A percentile compares a stretch with the other conserved stretches of the same genome.
Conservation (phyloP, 2,888 invertebrate genomes). For the Chymomyza amoena region DNA sequence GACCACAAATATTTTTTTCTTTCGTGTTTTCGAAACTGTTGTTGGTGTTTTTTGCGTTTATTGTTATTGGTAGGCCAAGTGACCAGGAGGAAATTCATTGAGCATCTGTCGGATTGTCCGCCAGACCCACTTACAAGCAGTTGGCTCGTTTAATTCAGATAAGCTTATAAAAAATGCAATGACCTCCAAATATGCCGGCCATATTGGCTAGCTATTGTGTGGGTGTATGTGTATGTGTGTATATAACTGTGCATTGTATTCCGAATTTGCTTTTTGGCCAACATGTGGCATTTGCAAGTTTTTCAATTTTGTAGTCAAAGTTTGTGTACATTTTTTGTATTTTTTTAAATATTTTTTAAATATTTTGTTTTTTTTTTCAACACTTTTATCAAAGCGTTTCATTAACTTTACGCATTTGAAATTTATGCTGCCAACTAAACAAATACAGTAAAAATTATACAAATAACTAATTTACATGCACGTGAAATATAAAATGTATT, state of each 20-base stretch:
- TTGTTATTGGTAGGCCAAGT: not conserved
- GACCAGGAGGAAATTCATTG: not conserved
- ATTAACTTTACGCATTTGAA: constrained; percentile 42
- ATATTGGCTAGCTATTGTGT: not conserved
- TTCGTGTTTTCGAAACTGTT: not conserved
- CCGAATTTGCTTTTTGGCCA: constrained; percentile 14
- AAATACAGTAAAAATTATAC: constrained; percentile 18
- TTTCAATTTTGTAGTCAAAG: constrained; percentile 41
- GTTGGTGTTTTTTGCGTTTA: not conserved
- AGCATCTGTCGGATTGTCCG: not conserved
- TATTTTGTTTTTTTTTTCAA: constrained; percentile 1
- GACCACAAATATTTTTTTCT: not conserved
- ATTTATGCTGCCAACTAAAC: constrained; percentile 43
- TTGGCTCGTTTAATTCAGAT: not conserved
- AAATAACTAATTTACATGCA: constrained; percentile 39
- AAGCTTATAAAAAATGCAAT: not conserved
- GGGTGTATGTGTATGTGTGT: not conserved
- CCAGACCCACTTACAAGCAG: too few species aligned
- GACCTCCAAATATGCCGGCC: not conserved
- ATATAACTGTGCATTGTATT: constrained; percentile 10
- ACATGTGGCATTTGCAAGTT: constrained; percentile 31
- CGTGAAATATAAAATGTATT: not conserved
- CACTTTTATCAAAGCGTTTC: constrained; percentile 49
- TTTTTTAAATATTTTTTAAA: constrained; percentile 13
- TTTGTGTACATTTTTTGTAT: constrained; percentile 39